A percentile compares a stretch with the other conserved stretches of the same genome.
Evolutionary conservation across 2,888 invertebrate genomes (phyloP).

Genomic region (Gymnosoma rotundatum): DNA sequence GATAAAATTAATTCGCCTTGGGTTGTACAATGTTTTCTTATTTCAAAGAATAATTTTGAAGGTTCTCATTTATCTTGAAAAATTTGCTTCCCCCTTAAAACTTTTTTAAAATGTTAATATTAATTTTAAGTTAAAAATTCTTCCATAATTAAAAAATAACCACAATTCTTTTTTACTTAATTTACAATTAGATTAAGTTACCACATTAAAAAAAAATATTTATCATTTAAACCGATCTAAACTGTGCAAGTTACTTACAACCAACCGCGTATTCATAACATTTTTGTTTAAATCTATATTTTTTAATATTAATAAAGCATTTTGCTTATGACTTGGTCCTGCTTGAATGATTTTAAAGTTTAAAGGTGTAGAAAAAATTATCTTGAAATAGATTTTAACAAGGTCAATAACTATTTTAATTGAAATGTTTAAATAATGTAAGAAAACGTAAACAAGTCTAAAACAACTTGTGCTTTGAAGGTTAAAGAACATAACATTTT

Average conservation of each 20-base stretch:
- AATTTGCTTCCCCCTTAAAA: too few relatives aligned
- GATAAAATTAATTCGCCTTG: too few relatives aligned
- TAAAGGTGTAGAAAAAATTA: constrained; percentile 57
- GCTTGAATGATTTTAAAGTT: constrained; percentile 63
- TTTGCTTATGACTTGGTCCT: constrained; percentile 53
- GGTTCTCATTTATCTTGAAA: too few relatives aligned
- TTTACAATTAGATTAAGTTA: constrained; percentile 4
- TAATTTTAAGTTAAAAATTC: not conserved
- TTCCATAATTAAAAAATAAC: constrained; percentile 41
- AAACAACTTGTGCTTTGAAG: constrained; percentile 50
- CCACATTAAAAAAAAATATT: not conserved
- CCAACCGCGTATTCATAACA: constrained; percentile 3
- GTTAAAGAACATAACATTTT: constrained; percentile 60
- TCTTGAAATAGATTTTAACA: constrained; percentile 53
- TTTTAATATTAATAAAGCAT: constrained; percentile 21
- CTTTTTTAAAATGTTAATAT: too few relatives aligned
- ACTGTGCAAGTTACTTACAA: not conserved
- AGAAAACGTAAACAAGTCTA: not conserved
- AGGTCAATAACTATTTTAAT: constrained; percentile 59
- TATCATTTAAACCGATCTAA: constrained; percentile 30
- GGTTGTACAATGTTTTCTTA: too few relatives aligned
- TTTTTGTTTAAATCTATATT: constrained; percentile 6
- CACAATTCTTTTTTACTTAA: constrained; percentile 14
- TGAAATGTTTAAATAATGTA: constrained; percentile 43
- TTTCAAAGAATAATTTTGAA: too few relatives aligned